phyloP scores from a whole-genome alignment of 2,797 vertebrate species.

The Pangasius macronema region DNA sequence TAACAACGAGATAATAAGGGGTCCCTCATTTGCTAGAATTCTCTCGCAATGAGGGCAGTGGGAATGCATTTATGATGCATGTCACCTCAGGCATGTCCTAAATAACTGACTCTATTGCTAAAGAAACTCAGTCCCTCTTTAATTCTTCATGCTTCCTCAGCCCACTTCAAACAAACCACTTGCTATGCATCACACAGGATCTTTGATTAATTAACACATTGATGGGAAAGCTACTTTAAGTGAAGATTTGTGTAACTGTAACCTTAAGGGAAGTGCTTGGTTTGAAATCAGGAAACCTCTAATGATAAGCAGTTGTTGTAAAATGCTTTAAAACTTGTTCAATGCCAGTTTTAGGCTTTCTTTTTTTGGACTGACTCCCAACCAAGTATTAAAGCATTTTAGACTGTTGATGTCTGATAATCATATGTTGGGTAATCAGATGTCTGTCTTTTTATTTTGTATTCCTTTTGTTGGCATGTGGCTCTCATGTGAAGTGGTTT shows the following conservation, averaged over 20 bases:
- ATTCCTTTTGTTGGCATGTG: slow-evolving; percentile 25
- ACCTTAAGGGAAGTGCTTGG: slow-evolving; percentile 22
- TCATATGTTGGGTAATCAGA: slow-evolving; percentile 16
- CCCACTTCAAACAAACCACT: neutral
- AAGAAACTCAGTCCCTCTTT: slow-evolving; percentile 26
- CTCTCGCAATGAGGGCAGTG: neutral
- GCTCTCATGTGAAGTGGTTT: slow-evolving; percentile 10
- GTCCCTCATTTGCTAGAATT: slow-evolving; percentile 5
- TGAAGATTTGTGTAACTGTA: neutral
- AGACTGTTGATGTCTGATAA: slow-evolving; percentile 18
- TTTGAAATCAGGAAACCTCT: slow-evolving; percentile 15
- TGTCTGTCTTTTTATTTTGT: neutral
- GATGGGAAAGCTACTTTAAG: neutral
- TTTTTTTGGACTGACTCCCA: neutral
- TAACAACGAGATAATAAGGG: slow-evolving; percentile 41
- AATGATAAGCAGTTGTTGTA: neutral
- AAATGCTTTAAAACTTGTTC: slow-evolving; percentile 33
- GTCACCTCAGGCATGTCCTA: slow-evolving; percentile 40
- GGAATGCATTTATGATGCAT: slow-evolving; percentile 42
- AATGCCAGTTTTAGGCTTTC: neutral
- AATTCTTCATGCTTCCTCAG: slow-evolving; percentile 10
- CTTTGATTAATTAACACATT: slow-evolving; percentile 30
- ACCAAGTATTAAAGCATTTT: slow-evolving; percentile 23
- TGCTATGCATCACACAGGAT: slow-evolving; percentile 7
- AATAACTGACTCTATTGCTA: slow-evolving; percentile 25